These are phyloP conservation scores for Drosophila dives DNA, from an alignment of 2,888 invertebrate genomes.

Conservation along the genomic window DNA sequence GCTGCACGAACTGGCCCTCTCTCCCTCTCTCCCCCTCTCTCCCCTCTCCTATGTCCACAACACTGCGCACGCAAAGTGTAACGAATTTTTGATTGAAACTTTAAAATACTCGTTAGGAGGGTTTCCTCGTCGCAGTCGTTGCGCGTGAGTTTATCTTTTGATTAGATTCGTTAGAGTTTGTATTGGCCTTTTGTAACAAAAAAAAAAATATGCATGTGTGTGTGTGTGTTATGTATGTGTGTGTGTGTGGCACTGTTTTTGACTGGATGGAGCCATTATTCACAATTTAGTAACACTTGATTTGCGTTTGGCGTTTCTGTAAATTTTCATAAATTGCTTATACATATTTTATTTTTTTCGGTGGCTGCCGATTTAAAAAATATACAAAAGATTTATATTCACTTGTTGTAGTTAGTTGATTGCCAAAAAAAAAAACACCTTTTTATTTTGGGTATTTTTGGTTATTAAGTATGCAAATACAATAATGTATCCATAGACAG, in stretches of 20 bases:
- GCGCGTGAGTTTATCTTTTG: constrained; percentile 79
- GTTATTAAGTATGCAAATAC: not conserved
- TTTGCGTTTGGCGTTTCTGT: constrained; percentile 75
- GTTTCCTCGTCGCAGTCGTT: constrained; percentile 56
- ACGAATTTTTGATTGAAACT: constrained; percentile 81
- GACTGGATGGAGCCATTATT: constrained; percentile 73
- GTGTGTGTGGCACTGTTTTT: constrained; percentile 17
- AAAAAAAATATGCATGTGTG: constrained; percentile 58
- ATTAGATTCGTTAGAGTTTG: constrained; percentile 79
- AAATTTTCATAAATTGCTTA: constrained; percentile 69
- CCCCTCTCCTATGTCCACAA: not conserved
- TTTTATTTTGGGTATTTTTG: not conserved
- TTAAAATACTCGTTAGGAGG: constrained; percentile 77
- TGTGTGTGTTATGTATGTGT: constrained; percentile 22
- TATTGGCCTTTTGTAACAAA: constrained; percentile 66
- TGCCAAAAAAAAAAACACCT: not conserved
- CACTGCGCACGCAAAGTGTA: constrained; percentile 66
- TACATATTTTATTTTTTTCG: constrained; percentile 16
- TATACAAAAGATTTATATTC: constrained; percentile 7
- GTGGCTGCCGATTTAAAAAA: constrained; percentile 15
- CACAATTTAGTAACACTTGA: constrained; percentile 81
- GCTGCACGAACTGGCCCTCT: constrained; percentile 70
- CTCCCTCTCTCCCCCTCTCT: not conserved
- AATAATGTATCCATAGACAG: not conserved
- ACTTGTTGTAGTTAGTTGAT: constrained; percentile 18